Conservation (phyloP, 2,797 vertebrate species). For the Scyliorhinus canicula region DNA sequence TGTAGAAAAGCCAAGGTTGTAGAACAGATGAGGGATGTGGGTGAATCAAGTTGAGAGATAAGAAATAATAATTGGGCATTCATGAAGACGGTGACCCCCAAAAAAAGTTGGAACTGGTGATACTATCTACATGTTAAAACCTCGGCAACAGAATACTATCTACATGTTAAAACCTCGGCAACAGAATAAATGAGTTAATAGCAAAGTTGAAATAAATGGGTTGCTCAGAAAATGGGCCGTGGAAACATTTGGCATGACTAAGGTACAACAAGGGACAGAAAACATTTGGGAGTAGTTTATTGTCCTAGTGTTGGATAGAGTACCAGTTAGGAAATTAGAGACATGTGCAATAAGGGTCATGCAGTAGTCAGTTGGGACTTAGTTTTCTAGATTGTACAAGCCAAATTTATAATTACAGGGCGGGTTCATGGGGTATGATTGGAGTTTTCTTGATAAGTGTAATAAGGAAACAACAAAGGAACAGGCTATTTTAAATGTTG, state of each 20-base stretch:
- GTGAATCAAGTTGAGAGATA: neutral
- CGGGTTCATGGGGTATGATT: neutral
- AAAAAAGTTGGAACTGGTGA: too few species aligned
- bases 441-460: neutral
- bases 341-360: neutral
- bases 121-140: too few species aligned
- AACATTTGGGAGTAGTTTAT: neutral
- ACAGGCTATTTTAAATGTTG: too few species aligned
- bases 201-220: too few species aligned
- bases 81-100: too few species aligned
- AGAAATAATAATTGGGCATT: too few species aligned
- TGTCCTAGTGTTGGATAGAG: neutral
- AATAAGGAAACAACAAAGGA: neutral
- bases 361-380: neutral
- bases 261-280: neutral
- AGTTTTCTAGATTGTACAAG: neutral
- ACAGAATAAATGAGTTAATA: too few species aligned
- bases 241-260: neutral
- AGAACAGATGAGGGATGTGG: neutral
- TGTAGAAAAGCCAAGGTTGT: neutral
- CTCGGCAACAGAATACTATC: too few species aligned
- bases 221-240: neutral
- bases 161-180: too few species aligned
- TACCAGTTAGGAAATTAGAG: neutral
- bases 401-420: neutral